Base-by-base conservation (phyloP, 1,140 invertebrate genomes). In the Caerostris extrusa region DNA sequence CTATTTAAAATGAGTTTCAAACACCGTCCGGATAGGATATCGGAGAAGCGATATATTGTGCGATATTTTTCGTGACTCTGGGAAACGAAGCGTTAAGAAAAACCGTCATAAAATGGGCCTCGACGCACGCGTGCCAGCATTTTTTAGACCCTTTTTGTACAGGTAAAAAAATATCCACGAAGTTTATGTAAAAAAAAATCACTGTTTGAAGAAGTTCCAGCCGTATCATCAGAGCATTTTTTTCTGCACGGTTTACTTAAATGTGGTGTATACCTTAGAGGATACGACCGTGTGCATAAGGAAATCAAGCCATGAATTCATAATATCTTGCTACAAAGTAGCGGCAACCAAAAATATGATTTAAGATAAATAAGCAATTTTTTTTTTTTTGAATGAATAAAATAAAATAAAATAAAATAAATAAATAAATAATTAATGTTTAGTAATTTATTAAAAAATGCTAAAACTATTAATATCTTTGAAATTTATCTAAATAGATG, bases 1-100 rank as follows among this genome's bases (percentile, higher is more conserved):
- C 71, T 19, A 77, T 77, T 77, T 77, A 77, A 12, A 77, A 77
- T 77, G 71, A 77, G 71, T 77, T 77, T 77, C 71, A 77, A 77
- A 77, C 71, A 34, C 34, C 34, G 34, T 77, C 71, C 71, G 34
- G 61, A 34, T 34, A 34, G 34, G 34, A 34, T 34, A 34, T 34
- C 34, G 34, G 34, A 34, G 34, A 64, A 64, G 69, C 10, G 69
- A 53, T 53, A 77, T 77, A 34, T 34, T 34, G 34, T 77, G 71
- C 10, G 12, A 53, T 3, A 50, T 53, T 12, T 77, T 77, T 34
- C 71, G 19, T 53, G 71, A 17, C 50, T 77, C 53, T 53, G 53
- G 19, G 71, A 12, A 77, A 53, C 10, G 34, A 53, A 53, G 19
- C 50, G 71, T 50, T 77, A 77, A 77, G 71, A 77, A 77, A 77